Base-by-base conservation (phyloP, 2,888 invertebrate genomes). In the Chrysotoxum bicinctum region DNA sequence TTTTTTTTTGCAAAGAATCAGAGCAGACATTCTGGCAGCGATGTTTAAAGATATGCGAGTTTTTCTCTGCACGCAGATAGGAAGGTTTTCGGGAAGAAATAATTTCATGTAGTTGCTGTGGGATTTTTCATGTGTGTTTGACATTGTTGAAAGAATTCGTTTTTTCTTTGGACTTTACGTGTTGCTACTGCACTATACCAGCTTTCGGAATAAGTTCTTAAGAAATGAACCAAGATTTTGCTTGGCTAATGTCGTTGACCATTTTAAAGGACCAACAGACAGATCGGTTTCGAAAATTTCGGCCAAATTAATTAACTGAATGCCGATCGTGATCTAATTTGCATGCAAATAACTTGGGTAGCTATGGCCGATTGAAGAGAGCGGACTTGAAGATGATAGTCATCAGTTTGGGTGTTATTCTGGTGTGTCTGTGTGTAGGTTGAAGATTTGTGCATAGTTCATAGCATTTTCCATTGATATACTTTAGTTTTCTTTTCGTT, bases 21-120 rank as follows among this genome's bases (percentile, higher is more conserved):
- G 81, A 78, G 81, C 78, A 86, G 86, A 86, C 86, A 81, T 81
- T 78, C 76, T 86, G 86, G 86, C 86, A 86, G 77, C 86, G 86
- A 82, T 86, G 60, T 69, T 40, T 43, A 82, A 70, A 85, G 85
- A 85, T 85, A 85, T 76, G 72, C 60, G 64, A 45, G 30, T 62
- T 66, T 68, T 73, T 69, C 54, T 19, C 50, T 50, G 72, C 77
- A 85, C 85, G 85, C 79, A 79, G 80, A 85, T 76, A 72, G 68
- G 3, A 35, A 40, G 26, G 40, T 37, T n/a, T 77, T 77, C 8
- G 35, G 45, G 40, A 43, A 40, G 58, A 62, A 30, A 74, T 74
- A 48, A 43, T 45, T 48, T 56, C 54, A 56, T 68, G 64, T 45
- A 60, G 52, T 74, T 52, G 40, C 26, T 23, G 26, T 7, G n/a